Conservation (phyloP, 2,113 vertebrate species). For the Lontra canadensis region DNA sequence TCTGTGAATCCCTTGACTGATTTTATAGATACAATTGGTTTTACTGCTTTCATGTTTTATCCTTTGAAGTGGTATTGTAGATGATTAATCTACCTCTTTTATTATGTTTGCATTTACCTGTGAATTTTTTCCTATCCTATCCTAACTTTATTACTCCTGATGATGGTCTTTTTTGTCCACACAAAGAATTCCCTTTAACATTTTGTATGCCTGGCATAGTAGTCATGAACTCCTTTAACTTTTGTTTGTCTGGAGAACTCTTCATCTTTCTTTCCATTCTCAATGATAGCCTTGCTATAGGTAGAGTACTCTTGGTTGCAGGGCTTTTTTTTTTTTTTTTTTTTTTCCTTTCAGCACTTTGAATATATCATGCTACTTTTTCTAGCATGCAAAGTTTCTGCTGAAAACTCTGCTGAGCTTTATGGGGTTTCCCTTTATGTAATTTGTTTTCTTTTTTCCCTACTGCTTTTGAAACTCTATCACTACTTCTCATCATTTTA, state of each 20-base stretch:
- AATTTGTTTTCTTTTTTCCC: not conserved
- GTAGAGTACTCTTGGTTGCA: not conserved
- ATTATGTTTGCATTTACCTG: not conserved
- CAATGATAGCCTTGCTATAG: not conserved
- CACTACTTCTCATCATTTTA: not conserved
- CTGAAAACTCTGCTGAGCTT: not conserved
- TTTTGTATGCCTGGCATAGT: not conserved
- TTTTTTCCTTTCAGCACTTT: not conserved
- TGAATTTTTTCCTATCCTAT: not conserved
- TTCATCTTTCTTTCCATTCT: not conserved
- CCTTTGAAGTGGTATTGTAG: not conserved
- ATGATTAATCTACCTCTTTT: not conserved
- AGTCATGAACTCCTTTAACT: not conserved
- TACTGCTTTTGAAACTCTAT: not conserved
- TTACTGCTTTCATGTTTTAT: not conserved
- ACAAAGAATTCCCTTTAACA: not conserved
- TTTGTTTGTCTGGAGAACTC: not conserved
- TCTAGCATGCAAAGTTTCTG: not conserved
- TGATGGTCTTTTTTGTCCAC: not conserved
- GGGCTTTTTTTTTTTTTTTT: not conserved
- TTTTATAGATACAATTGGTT: not conserved
- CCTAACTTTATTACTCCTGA: not conserved
- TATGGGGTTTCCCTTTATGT: not conserved
- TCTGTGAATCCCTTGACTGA: not conserved
- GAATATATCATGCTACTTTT: not conserved